Evolutionary conservation across 2,113 vertebrate genomes (phyloP), one percentile per base, ranked within the genome.

Genomic region (Willisornis vidua): DNA sequence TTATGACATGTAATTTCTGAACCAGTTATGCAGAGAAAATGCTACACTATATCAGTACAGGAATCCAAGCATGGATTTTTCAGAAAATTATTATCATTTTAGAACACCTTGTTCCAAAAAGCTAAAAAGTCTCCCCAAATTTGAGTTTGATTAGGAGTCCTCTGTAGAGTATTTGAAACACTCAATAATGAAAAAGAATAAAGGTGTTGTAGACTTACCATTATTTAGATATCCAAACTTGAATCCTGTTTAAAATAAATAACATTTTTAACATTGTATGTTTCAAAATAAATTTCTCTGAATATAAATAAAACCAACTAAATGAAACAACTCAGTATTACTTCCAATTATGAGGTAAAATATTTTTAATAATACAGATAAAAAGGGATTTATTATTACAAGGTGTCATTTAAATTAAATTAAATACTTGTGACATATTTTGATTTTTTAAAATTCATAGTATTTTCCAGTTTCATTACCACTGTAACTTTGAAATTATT

Each of bases 211-310:
- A 70, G n/a, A 96, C 97, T 97, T 97, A 98, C 95, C 85, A 90
- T 97, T 89, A 88, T 90, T 96, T 91, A 75, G 89, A 86, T 93
- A 83, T 39, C 41, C 90, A 91, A 92, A 85, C 31, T 62, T 95
- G 83, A 90, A 57, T 49, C 78, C 97, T 97, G 90, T 90, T 89
- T 77, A 55, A 95, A 94, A 95, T 45, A 87, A 96, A 72, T 10
- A 76, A 58, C 65, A 79, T n/a, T 49, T 75, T 75, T 1, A 8
- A 76, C 25, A 52, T n/a, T 17, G 4, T 8, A 4, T 29, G 8
- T 28, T 67, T 75, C 20, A 88, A 46, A 63, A 59, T 29, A 58
- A 91, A 76, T 25, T 28, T 75, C 1, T 70, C 46, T 75, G 9
- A 71, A 37, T 23, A 57, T 55, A 78, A 58, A 29, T 70, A 45